Conservation (phyloP, 1,140 invertebrate species). For the Protaetia brevitarsis region DNA sequence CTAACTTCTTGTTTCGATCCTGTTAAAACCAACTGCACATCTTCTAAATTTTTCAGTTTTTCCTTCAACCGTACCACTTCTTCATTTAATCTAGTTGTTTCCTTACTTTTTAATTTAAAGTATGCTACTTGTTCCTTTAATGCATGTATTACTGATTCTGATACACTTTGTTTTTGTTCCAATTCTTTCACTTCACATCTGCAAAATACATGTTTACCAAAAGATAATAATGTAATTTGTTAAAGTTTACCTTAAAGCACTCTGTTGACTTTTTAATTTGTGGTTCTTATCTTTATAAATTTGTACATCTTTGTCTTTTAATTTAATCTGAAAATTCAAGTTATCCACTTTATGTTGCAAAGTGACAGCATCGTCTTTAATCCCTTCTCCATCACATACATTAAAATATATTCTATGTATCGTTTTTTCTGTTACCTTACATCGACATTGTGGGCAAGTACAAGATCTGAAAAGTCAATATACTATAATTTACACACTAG, state of each 20-base stretch:
- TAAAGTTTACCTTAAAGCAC: constrained; percentile 37
- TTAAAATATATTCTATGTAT: constrained; percentile 64
- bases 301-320: constrained; percentile 50
- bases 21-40: constrained; percentile 35
- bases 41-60: constrained; percentile 49
- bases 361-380: constrained; percentile 42
- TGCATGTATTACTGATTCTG: constrained; percentile 51
- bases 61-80: constrained; percentile 55
- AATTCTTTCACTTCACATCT: constrained; percentile 52
- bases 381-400: constrained; percentile 53
- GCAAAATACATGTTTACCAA: constrained; percentile 11
- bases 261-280: constrained; percentile 45
- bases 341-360: constrained; percentile 51
- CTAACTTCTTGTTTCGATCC: constrained; percentile 39
- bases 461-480: constrained; percentile 50
- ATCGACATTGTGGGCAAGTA: constrained; percentile 69
- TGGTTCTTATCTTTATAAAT: constrained; percentile 40
- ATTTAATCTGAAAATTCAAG: constrained; percentile 48
- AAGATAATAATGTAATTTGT: not conserved
- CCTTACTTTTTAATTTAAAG: constrained; percentile 53
- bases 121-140: constrained; percentile 54
- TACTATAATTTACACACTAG: not conserved
- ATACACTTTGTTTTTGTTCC: constrained; percentile 50
- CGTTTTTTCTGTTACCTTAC: constrained; percentile 57
- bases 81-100: constrained; percentile 51